These are phyloP conservation scores for Phoebastria nigripes DNA, from an alignment of 2,797 vertebrate genomes.

Conservation along the genomic window DNA sequence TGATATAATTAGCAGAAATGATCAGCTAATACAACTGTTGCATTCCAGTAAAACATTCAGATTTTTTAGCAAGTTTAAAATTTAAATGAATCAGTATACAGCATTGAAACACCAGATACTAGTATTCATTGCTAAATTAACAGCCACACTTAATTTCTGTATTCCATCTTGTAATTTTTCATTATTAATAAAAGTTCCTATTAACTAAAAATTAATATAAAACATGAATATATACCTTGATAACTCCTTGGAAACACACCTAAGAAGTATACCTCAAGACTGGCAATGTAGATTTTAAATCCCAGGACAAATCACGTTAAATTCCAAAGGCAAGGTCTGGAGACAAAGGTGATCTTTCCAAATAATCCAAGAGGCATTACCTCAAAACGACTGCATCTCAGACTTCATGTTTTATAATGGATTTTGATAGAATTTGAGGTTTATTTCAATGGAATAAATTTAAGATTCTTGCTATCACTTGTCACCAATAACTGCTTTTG, in stretches of 20 bases:
- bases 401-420: neutral
- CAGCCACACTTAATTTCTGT: neutral
- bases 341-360: slow-evolving; percentile 8
- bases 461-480: neutral
- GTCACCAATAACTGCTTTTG: neutral
- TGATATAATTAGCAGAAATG: neutral
- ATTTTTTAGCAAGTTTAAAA: neutral
- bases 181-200: neutral
- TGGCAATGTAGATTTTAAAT: neutral
- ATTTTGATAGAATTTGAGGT: neutral
- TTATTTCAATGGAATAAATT: neutral
- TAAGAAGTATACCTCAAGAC: neutral
- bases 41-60: neutral
- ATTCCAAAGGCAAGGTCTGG: neutral
- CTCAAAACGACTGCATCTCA: neutral
- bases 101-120: neutral
- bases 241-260: neutral
- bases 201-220: neutral
- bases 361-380: slow-evolving; percentile 6
- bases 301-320: neutral
- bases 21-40: neutral
- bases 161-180: neutral
- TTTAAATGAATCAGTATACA: neutral
- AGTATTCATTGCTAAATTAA: neutral
- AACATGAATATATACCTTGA: neutral